A percentile compares a stretch with the other conserved stretches of the same genome.
Evolutionary conservation across 2,113 vertebrate genomes (phyloP).

Genomic region (Phylloscopus trochiloides): DNA sequence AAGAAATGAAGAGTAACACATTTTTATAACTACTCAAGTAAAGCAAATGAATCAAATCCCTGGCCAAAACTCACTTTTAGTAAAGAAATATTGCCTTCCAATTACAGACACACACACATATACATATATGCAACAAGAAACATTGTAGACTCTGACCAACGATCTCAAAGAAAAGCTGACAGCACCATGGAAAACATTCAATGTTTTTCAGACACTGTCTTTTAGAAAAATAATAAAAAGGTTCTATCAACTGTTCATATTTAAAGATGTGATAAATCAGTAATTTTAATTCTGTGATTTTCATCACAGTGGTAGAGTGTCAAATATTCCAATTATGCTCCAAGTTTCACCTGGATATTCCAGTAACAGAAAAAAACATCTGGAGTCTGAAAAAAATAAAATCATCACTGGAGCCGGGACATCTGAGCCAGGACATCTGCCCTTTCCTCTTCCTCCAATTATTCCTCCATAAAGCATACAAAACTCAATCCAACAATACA

Average conservation of each 20-base stretch:
- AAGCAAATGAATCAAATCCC: neutral
- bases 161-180: neutral
- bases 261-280: neutral
- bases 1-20: neutral
- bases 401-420: neutral
- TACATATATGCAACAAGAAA: neutral
- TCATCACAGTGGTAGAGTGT: neutral
- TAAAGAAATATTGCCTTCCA: neutral
- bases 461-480: neutral
- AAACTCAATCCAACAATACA: neutral
- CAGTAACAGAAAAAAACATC: neutral
- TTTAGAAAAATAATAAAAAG: neutral
- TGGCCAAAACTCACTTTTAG: neutral
- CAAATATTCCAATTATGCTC: neutral
- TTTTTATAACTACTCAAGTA: neutral
- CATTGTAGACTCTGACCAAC: rapidly evolving
- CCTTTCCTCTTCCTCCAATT: constrained; percentile 27
- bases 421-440: neutral
- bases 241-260: neutral
- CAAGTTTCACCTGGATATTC: neutral
- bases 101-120: neutral
- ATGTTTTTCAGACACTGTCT: neutral
- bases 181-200: neutral
- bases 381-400: neutral
- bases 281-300: neutral